These are phyloP conservation scores for Incurvaria masculella DNA, from an alignment of 2,888 invertebrate species.

Conservation along the genomic window DNA sequence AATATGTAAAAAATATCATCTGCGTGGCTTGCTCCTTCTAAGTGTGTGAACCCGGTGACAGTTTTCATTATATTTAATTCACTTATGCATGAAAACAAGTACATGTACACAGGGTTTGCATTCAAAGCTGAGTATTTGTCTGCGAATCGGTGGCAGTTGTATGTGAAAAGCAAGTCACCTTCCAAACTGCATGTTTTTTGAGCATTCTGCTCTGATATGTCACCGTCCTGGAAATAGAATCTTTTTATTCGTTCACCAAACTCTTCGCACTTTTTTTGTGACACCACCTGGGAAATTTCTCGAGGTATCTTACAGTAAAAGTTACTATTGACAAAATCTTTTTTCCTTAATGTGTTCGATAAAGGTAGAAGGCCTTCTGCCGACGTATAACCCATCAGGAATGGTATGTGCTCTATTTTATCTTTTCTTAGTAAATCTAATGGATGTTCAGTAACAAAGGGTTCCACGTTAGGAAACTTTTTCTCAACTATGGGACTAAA, in stretches of 20 bases:
- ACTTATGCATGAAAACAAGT: slow-evolving; percentile 20
- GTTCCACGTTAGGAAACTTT: slow-evolving; percentile 23
- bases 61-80: slow-evolving; percentile 21
- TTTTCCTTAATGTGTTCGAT: slow-evolving; percentile 16
- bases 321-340: slow-evolving; percentile 20
- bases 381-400: slow-evolving; percentile 21
- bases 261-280: slow-evolving; percentile 14
- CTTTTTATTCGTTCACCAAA: slow-evolving; percentile 19
- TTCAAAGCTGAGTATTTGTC: neutral
- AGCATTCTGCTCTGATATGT: slow-evolving; percentile 16
- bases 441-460: slow-evolving; percentile 28
- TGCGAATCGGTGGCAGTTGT: slow-evolving; percentile 18
- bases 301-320: slow-evolving; percentile 21
- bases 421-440: slow-evolving; percentile 23
- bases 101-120: slow-evolving; percentile 17
- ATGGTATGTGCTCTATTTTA: slow-evolving; percentile 26
- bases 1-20: slow-evolving; percentile 49
- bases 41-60: slow-evolving; percentile 6
- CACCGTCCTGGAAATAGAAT: slow-evolving; percentile 21
- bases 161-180: slow-evolving; percentile 27
- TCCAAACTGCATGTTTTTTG: slow-evolving; percentile 17
- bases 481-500: slow-evolving; percentile 34
- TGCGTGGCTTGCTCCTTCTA: slow-evolving; percentile 37
- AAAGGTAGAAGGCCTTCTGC: slow-evolving; percentile 22
- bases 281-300: slow-evolving; percentile 17